Percentiles rank a stretch among this genome's conserved stretches.
phyloP scores from a whole-genome alignment of 2,797 vertebrate species.

The Adelosebastes latens region DNA sequence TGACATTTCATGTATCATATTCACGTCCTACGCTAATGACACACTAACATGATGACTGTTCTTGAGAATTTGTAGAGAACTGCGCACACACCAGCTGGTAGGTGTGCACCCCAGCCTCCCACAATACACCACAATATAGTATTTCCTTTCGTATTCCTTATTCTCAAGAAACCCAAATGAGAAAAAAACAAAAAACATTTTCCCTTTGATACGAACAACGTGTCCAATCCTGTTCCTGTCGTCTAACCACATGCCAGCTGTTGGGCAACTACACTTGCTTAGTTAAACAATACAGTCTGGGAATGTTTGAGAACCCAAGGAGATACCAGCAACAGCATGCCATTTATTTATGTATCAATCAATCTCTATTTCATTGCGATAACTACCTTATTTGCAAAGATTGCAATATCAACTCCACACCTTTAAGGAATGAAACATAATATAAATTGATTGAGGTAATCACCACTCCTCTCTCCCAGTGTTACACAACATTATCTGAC shows the following conservation, averaged over 20 bases:
- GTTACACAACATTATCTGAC: background rate
- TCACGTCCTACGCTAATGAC: background rate
- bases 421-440: background rate
- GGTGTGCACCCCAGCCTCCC: background rate
- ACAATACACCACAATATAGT: background rate
- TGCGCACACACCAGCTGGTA: background rate
- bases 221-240: conserved; percentile 39
- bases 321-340: background rate
- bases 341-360: background rate
- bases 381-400: background rate
- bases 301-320: background rate
- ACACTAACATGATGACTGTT: background rate
- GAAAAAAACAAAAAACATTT: background rate
- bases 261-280: conserved; percentile 8
- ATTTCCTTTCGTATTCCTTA: background rate
- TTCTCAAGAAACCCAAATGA: background rate
- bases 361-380: background rate
- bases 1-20: background rate
- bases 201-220: background rate
- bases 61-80: background rate
- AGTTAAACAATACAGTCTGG: background rate
- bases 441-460: background rate
- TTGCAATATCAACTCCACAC: background rate
- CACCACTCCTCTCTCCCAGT: background rate
- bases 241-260: conserved; percentile 44